Evolutionary conservation across 1,140 invertebrate genomes (phyloP).

Genomic region (Trachymyrmex septentrionalis): DNA sequence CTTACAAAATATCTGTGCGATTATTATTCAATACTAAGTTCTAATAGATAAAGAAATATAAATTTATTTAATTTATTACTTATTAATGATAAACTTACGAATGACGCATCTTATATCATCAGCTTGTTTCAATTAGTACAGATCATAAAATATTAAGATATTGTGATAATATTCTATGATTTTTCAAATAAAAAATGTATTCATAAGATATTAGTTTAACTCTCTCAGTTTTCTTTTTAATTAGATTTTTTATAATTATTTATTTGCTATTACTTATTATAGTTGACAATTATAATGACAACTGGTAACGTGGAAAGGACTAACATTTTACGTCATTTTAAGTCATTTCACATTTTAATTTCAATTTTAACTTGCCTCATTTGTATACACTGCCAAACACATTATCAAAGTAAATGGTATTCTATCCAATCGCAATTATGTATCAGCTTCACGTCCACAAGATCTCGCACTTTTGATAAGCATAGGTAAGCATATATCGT

Average conservation of each 20-base stretch:
- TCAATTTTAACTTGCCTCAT: background rate
- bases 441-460: background rate
- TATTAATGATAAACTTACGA: background rate
- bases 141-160: background rate
- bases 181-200: too few species aligned
- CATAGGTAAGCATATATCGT: background rate
- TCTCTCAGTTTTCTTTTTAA: background rate
- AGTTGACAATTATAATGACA: background rate
- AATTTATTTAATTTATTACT: background rate
- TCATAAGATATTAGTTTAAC: background rate
- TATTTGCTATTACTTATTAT: background rate
- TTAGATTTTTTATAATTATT: background rate
- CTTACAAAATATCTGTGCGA: background rate
- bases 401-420: background rate
- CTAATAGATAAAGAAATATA: background rate
- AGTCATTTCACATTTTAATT: slow-evolving; percentile 6
- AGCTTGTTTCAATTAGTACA: background rate
- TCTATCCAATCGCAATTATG: background rate
- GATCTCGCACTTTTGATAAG: background rate
- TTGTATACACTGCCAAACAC: background rate
- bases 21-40: background rate
- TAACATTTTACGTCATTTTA: background rate
- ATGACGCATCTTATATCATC: background rate
- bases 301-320: background rate
- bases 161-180: background rate